Percentiles rank a stretch among this genome's conserved stretches.
These are phyloP conservation scores for Drosophila truncata DNA, from an alignment of 1,140 invertebrate species.

Conservation along the genomic window DNA sequence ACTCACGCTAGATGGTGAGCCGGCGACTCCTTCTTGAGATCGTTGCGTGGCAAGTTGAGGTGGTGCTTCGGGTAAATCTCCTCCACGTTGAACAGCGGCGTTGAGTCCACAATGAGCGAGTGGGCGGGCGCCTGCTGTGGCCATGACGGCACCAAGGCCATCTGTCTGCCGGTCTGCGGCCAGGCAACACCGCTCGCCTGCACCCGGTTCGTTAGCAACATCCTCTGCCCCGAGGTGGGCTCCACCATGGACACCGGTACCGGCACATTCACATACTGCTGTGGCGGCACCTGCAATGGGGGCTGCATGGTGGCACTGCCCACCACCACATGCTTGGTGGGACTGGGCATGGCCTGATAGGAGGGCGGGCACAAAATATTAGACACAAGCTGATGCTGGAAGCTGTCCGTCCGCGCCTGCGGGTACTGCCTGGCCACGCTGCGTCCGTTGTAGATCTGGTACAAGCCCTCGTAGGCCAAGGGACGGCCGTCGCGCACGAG, in stretches of 20 bases:
- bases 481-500: constrained; percentile 88
- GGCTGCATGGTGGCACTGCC: constrained; percentile 90
- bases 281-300: constrained; percentile 88
- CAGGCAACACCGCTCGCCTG: constrained; percentile 90
- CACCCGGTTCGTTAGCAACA: constrained; percentile 91
- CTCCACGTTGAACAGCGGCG: constrained; percentile 89
- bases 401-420: constrained; percentile 89
- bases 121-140: constrained; percentile 92
- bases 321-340: constrained; percentile 95
- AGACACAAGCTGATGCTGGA: constrained; percentile 95
- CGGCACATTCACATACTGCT: constrained; percentile 91
- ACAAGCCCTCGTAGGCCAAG: constrained; percentile 90
- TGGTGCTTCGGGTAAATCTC: constrained; percentile 85
- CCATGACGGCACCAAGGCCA: constrained; percentile 95
- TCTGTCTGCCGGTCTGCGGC: constrained; percentile 91
- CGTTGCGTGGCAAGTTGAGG: constrained; percentile 84
- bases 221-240: constrained; percentile 88
- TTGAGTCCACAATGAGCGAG: constrained; percentile 92
- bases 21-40: constrained; percentile 85
- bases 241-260: constrained; percentile 96
- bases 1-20: constrained; percentile 85
- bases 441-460: constrained; percentile 94
- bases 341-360: constrained; percentile 93
- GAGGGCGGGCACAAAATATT: constrained; percentile 95
- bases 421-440: constrained; percentile 89